Conservation (phyloP, 1,140 invertebrate genomes). For the Zaprionus capensis region DNA sequence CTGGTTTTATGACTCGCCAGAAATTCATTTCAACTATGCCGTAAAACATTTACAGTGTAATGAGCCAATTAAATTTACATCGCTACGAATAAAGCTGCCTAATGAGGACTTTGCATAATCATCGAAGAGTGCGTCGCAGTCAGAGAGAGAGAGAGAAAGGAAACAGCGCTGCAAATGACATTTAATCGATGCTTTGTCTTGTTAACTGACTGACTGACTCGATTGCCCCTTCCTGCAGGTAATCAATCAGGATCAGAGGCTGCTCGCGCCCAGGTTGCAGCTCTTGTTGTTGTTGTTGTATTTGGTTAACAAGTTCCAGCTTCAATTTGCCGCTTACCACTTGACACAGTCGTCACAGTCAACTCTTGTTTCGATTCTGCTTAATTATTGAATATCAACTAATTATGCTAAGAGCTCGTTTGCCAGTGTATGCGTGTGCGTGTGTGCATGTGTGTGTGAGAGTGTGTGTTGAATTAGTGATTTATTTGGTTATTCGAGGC, state of each 20-base stretch:
- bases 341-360: not conserved
- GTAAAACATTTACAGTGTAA: constrained; percentile 55
- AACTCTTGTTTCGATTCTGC: constrained; percentile 31
- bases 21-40: constrained; percentile 53
- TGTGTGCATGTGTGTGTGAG: not conserved
- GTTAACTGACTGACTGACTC: constrained; percentile 18
- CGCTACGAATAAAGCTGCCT: constrained; percentile 51
- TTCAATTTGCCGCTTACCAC: not conserved
- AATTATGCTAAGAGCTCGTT: constrained; percentile 67
- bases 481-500: not conserved
- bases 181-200: constrained; percentile 36
- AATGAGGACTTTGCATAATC: constrained; percentile 58
- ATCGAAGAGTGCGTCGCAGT: constrained; percentile 11
- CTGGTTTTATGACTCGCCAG: constrained; percentile 43
- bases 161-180: not conserved
- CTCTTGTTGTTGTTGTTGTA: constrained; percentile 1
- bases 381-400: constrained; percentile 75
- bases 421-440: not conserved
- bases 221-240: constrained; percentile 14
- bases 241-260: constrained; percentile 49
- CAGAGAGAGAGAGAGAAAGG: not conserved
- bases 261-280: constrained; percentile 13
- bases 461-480: constrained; percentile 2
- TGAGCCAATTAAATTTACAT: constrained; percentile 67
- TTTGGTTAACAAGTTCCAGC: constrained; percentile 18